Percentiles rank a stretch among this genome's conserved stretches.
Evolutionary conservation across 2,113 vertebrate genomes (phyloP).

Genomic region (Hystrix cristata): DNA sequence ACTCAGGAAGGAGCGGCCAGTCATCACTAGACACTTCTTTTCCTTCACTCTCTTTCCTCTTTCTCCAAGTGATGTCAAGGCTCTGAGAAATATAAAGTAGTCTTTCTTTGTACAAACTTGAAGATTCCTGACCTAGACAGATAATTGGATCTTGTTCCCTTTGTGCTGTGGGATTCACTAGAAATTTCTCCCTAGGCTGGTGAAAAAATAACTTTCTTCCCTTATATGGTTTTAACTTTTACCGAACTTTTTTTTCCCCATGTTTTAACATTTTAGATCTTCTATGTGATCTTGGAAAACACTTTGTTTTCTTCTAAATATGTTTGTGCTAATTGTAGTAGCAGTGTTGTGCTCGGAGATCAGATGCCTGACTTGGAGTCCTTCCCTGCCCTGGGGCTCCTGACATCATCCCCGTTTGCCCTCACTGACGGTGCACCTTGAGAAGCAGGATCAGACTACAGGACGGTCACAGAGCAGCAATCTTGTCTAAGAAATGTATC

Average conservation of each 20-base stretch:
- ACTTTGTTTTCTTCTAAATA: conserved; percentile 65
- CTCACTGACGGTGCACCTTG: not conserved
- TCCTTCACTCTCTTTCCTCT: not conserved
- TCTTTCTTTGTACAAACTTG: conserved; percentile 35
- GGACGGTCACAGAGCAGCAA: not conserved
- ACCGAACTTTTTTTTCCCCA: not conserved
- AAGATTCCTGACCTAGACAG: conserved; percentile 31
- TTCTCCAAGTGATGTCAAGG: not conserved
- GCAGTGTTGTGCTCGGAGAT: not conserved
- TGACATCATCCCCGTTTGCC: not conserved
- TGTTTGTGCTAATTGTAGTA: conserved; percentile 52
- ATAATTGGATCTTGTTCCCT: conserved; percentile 28
- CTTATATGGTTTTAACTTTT: conserved; percentile 74
- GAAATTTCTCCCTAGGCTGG: conserved; percentile 46
- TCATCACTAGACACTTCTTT: not conserved
- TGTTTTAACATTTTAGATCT: conserved; percentile 65
- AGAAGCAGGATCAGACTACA: not conserved
- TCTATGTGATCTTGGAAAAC: conserved; percentile 56
- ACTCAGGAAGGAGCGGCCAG: not conserved
- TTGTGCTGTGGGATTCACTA: conserved; percentile 32
- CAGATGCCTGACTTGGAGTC: not conserved
- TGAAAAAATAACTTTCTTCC: conserved; percentile 72
- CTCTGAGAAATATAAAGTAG: conserved; percentile 14
- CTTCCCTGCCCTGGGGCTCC: not conserved
- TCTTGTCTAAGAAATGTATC: not conserved